Conservation (phyloP, 2,113 vertebrate genomes). For the Neofelis nebulosa region DNA sequence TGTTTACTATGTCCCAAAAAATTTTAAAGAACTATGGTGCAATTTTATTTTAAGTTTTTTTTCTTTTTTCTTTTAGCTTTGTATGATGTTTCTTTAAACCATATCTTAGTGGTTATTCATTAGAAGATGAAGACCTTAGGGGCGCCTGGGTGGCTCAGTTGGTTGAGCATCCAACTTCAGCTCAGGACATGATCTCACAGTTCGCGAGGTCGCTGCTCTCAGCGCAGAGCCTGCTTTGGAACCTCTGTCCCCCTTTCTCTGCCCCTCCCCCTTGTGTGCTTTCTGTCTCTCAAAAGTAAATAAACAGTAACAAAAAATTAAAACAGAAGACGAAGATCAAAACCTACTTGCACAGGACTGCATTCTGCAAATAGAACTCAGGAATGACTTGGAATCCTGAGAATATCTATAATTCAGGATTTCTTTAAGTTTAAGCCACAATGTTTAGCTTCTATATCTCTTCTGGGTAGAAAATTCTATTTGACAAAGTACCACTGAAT, state of each 20-base stretch:
- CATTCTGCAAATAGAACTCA: not conserved
- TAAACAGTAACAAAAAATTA: too few relatives aligned
- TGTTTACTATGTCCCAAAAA: not conserved
- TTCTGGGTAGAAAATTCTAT: not conserved
- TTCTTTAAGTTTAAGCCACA: constrained; percentile 9
- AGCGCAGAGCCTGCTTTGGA: too few relatives aligned
- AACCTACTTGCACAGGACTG: too few relatives aligned
- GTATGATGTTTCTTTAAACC: not conserved
- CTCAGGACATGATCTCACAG: too few relatives aligned
- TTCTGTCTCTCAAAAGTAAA: too few relatives aligned
- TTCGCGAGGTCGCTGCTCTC: too few relatives aligned
- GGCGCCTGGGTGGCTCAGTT: too few relatives aligned
- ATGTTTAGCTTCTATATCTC: not conserved
- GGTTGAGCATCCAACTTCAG: too few relatives aligned
- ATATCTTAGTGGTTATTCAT: not conserved
- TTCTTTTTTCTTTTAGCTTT: not conserved
- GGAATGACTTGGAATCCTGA: not conserved
- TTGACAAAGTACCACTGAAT: not conserved
- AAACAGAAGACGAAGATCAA: too few relatives aligned
- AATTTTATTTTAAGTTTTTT: not conserved
- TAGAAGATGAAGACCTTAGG: not conserved
- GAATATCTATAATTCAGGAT: not conserved
- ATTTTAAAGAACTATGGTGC: not conserved
- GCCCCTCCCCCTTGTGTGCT: too few relatives aligned
- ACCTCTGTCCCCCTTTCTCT: too few relatives aligned